These are phyloP conservation scores for Loriculus beryllinus DNA, from an alignment of 2,797 vertebrate species.

Conservation along the genomic window DNA sequence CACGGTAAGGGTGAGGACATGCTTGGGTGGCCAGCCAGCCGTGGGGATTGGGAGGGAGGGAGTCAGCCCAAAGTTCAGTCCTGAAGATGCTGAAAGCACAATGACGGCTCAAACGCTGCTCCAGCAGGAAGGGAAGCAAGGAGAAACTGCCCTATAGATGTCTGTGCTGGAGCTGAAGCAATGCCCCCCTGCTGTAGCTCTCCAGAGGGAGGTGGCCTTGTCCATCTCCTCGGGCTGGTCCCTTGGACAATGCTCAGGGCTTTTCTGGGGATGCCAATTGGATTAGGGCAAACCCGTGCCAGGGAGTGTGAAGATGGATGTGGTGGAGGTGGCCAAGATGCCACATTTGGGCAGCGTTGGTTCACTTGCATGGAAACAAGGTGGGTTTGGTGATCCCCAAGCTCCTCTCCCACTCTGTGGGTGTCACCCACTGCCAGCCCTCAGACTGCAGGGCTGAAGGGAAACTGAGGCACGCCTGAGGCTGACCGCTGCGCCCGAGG, in stretches of 20 bases:
- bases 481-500: rapidly evolving
- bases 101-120: rapidly evolving
- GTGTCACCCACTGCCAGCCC: too few relatives aligned
- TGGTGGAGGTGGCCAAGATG: rapidly evolving
- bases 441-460: neutral
- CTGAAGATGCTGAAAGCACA: neutral
- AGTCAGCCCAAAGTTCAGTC: neutral
- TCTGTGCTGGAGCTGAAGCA: rapidly evolving
- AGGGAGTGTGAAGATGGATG: rapidly evolving
- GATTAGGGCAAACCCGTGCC: neutral
- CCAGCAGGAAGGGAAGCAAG: neutral
- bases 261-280: neutral
- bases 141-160: neutral
- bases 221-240: neutral
- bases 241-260: neutral
- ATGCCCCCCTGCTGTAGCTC: neutral
- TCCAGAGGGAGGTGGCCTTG: neutral
- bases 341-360: rapidly evolving
- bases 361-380: neutral
- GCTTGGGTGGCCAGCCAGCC: neutral
- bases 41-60: neutral
- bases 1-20: neutral
- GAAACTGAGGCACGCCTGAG: neutral
- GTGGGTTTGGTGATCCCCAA: rapidly evolving
- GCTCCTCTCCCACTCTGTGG: rapidly evolving